phyloP scores from a whole-genome alignment of 2,797 vertebrate genomes.

The Spheniscus humboldti region DNA sequence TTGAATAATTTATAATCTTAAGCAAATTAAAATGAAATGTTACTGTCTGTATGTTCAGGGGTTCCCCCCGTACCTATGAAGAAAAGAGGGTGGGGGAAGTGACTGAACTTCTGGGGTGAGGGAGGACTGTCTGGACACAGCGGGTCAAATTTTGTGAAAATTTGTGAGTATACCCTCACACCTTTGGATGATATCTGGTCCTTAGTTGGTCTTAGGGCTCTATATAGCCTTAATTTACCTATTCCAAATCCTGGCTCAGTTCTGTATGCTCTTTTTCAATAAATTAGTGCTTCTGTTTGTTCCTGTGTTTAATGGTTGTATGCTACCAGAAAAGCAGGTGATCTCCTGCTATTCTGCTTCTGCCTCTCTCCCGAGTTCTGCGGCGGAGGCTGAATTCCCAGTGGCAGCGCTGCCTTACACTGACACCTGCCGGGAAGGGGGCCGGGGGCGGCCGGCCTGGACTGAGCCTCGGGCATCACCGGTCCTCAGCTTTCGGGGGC shows the following conservation, averaged over 20 bases:
- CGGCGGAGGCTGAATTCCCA: not conserved
- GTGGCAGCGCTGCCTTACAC: conserved; percentile 7
- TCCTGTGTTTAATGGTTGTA: not conserved
- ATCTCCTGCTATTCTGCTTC: not conserved
- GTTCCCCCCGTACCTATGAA: not conserved
- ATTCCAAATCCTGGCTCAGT: not conserved
- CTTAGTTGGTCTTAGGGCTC: not conserved
- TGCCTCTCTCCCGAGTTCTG: not conserved
- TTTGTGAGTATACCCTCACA: no score
- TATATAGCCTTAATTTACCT: not conserved
- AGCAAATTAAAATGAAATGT: not conserved
- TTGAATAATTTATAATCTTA: not conserved
- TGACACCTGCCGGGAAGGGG: conserved; percentile 45
- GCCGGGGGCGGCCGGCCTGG: not conserved
- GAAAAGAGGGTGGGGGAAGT: not conserved
- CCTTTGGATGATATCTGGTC: not conserved
- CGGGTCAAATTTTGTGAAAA: not conserved
- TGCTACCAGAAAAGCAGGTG: not conserved
- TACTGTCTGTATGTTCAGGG: not conserved
- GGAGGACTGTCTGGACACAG: not conserved
- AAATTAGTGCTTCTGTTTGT: not conserved
- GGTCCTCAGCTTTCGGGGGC: not conserved
- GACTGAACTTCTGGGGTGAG: not conserved
- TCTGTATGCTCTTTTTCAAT: not conserved
- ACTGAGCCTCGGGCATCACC: not conserved